Evolutionary conservation across 2,888 invertebrate species (phyloP), one percentile per base, ranked within the genome.

Genomic region (Dione juno): DNA sequence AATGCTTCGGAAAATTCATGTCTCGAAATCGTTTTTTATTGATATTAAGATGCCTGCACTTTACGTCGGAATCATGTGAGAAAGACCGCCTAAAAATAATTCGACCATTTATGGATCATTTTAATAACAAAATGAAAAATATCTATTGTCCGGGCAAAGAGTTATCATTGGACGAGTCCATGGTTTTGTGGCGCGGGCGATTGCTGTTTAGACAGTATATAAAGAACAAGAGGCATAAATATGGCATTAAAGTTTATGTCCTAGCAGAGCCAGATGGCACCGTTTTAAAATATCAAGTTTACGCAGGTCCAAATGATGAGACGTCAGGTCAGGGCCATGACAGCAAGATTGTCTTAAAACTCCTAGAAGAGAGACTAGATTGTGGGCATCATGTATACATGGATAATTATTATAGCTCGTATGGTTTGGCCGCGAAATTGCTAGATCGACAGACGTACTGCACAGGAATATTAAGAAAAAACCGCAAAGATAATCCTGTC

Each of bases 401-500:
- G 80, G 82, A 83, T 58, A 82, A 81, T 71, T 83, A 77, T 58
- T 84, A 82, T 63, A 85, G 80, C 48, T 79, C 77, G 3, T 79
- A 77, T 70, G 71, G 63, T 50, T 75, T 85, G 63, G 81, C 83
- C 53, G 74, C 76, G 35, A 76, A 78, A 71, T 76, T 85, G 41
- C 28, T 82, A 66, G 74, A 80, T 71, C 77, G 78, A 57, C 70
- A 82, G 57, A 85, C 84, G 10, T 84, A 86, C 71, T 82, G 82
- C 71, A 87, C 86, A n/a, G 87, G 86, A 19, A 84, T 81, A 1
- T 74, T 88, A 35, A 78, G 76, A 10, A 77, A 80, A 69, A 77
- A 79, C 28, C 45, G 3, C 9, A 50, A 50, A 9, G n/a, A 21
- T 50, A 21, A 50, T 10, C 50, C 19, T 10, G 0, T 19, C 10